Conservation (phyloP, 2,113 vertebrate species). For the Brachypodius melanocephalos region DNA sequence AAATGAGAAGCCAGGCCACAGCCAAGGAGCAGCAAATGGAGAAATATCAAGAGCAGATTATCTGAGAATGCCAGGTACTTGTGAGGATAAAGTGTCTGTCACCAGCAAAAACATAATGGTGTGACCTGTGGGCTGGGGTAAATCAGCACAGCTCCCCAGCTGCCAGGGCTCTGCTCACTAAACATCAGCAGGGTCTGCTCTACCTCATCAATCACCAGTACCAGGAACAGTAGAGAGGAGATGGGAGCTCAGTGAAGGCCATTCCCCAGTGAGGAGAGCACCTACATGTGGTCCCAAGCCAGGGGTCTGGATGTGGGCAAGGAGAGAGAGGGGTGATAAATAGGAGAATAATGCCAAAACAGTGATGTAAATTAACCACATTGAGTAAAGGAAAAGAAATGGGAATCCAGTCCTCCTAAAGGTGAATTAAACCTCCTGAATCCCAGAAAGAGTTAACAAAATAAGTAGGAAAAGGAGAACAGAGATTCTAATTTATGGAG, state of each 20-base stretch:
- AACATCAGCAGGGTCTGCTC: background rate
- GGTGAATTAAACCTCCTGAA: background rate
- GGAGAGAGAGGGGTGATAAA: background rate
- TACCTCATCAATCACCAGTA: background rate
- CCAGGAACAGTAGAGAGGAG: background rate
- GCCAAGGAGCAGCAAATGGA: background rate
- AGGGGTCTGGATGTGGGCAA: background rate
- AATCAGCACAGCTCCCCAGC: background rate
- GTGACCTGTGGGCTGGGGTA: background rate
- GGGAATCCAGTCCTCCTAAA: background rate
- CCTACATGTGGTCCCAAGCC: background rate
- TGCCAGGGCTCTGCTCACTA: background rate
- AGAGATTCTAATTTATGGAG: slow-evolving; percentile 72
- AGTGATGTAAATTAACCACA: background rate
- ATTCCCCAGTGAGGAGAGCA: background rate
- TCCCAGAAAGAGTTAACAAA: slow-evolving; percentile 66
- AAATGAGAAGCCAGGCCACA: background rate
- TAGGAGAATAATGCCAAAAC: background rate
- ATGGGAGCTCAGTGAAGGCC: background rate
- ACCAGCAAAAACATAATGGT: background rate
- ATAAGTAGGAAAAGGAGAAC: slow-evolving; percentile 53
- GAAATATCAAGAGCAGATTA: background rate
- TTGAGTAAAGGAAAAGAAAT: background rate
- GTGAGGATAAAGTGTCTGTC: background rate
- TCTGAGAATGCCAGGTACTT: background rate